Conservation (phyloP, 2,113 vertebrate species). For the Syngnathus floridae region DNA sequence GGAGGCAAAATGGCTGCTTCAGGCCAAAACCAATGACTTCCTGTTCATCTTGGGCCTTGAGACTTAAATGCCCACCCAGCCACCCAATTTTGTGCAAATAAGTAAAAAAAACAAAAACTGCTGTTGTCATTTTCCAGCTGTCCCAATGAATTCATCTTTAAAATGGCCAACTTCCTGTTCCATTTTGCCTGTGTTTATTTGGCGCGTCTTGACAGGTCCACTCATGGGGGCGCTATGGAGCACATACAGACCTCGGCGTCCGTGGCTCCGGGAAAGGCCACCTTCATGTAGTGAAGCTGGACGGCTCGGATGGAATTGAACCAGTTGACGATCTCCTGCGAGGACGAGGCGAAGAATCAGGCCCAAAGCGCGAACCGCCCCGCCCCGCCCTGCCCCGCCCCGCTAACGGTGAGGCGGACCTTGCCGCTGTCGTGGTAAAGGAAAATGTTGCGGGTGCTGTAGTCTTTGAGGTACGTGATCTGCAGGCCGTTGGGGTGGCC, state of each 20-base stretch:
- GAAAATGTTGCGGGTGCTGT: constrained; percentile 88
- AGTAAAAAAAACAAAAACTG: no score
- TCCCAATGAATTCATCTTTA: no score
- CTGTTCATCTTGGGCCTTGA: background rate
- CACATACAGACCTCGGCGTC: constrained; percentile 76
- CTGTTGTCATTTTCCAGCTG: no score
- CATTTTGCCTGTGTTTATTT: no score
- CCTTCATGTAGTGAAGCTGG: constrained; percentile 91
- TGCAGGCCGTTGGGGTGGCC: constrained; percentile 81
- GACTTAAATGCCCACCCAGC: background rate
- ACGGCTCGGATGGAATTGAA: constrained; percentile 89
- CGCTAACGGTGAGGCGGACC: constrained; percentile 50
- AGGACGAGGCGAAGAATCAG: constrained; percentile 2
- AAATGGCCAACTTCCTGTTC: background rate
- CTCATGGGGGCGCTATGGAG: background rate
- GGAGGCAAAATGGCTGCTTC: no score
- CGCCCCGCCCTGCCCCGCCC: background rate
- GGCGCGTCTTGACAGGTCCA: no score
- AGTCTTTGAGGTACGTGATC: constrained; percentile 87
- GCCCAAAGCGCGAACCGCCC: background rate
- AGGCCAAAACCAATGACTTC: background rate
- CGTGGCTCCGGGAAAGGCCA: constrained; percentile 89
- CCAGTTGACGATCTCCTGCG: constrained; percentile 93
- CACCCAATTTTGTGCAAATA: background rate
- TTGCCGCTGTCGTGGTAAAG: constrained; percentile 81